Conservation (phyloP, 2,888 invertebrate genomes). For the Ganaspis brasiliensis region DNA sequence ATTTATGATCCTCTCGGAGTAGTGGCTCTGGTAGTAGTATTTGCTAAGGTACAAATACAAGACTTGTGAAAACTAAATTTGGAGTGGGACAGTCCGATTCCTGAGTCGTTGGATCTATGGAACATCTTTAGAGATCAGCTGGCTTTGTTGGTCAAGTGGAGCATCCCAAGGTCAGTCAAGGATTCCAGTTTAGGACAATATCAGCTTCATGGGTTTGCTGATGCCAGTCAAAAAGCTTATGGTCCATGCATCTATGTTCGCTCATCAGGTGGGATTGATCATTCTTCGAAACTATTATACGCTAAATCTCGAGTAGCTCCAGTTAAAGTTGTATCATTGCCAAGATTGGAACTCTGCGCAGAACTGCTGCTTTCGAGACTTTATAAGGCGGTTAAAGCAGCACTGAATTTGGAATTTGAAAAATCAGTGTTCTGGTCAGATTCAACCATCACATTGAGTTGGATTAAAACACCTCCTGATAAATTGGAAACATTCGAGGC, state of each 20-base stretch:
- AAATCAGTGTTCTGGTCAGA: too few species aligned
- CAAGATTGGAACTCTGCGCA: constrained; percentile 37
- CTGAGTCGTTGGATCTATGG: neutral
- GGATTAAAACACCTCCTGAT: too few species aligned
- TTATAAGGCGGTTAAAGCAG: too few species aligned
- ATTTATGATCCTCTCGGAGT: constrained; percentile 8
- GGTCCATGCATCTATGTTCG: constrained; percentile 16
- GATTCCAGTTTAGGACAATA: too few species aligned
- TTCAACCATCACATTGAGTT: too few species aligned
- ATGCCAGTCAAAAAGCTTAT: neutral
- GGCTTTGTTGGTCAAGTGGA: neutral
- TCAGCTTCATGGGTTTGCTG: neutral
- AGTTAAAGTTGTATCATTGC: constrained; percentile 10
- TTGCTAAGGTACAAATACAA: neutral
- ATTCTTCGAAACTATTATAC: constrained; percentile 8
- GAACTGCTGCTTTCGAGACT: neutral
- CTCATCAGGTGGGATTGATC: neutral
- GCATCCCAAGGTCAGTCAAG: neutral
- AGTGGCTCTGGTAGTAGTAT: neutral
- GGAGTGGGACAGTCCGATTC: neutral
- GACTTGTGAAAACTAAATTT: neutral
- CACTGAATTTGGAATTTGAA: too few species aligned
- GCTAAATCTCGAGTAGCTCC: constrained; percentile 40
- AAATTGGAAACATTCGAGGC: too few species aligned
- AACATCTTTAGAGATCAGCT: neutral